These are phyloP conservation scores for Galleria mellonella DNA, from an alignment of 1,140 invertebrate species.

Conservation along the genomic window DNA sequence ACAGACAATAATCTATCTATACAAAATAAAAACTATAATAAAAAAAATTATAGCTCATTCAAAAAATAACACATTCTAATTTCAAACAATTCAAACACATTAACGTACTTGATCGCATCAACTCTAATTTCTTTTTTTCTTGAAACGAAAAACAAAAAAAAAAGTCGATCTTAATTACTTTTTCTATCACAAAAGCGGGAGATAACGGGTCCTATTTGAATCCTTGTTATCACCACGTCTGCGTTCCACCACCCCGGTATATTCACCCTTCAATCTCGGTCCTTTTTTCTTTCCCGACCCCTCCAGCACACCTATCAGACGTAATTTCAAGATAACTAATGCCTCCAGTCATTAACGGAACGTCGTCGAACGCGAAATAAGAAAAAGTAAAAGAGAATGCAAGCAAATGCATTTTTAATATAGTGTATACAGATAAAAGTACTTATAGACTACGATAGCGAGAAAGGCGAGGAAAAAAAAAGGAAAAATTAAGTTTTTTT, in stretches of 20 bases:
- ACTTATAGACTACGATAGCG: too few relatives aligned
- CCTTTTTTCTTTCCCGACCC: conserved; percentile 29
- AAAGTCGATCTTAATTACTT: conserved; percentile 65
- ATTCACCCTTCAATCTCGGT: conserved; percentile 45
- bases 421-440: background rate
- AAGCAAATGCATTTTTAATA: conserved; percentile 60
- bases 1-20: too few relatives aligned
- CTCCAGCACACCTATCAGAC: conserved; percentile 50
- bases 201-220: conserved; percentile 57
- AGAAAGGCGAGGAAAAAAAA: too few relatives aligned
- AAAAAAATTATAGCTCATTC: too few relatives aligned
- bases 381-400: conserved; percentile 35
- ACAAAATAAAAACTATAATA: too few relatives aligned
- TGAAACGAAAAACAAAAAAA: conserved; percentile 49
- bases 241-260: conserved; percentile 22
- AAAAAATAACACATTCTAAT: too few relatives aligned
- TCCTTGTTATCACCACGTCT: conserved; percentile 48
- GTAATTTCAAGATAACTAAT: conserved; percentile 69
- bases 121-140: conserved; percentile 55
- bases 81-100: conserved; percentile 39
- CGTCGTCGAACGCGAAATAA: conserved; percentile 20
- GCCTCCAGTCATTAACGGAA: conserved; percentile 55
- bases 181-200: conserved; percentile 53
- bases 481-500: too few relatives aligned
- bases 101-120: conserved; percentile 32